phyloP scores from a whole-genome alignment of 2,888 invertebrate genomes.

The Clivina fossor region DNA sequence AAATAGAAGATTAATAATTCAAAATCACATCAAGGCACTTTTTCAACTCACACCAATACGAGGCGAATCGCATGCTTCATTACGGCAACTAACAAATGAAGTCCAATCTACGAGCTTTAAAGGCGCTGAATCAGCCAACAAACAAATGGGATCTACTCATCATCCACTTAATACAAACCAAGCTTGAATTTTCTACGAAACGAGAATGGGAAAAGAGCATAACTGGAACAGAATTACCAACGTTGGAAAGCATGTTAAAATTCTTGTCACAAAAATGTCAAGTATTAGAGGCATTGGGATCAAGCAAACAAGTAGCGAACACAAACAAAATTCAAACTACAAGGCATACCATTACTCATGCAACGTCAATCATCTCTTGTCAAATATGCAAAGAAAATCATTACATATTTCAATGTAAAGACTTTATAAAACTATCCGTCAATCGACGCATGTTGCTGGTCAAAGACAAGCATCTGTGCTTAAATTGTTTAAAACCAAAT shows the following conservation, averaged over 20 bases:
- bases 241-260: not conserved
- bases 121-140: constrained; percentile 36
- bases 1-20: constrained; percentile 34
- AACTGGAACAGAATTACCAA: not conserved
- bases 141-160: constrained; percentile 40
- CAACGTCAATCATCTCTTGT: not conserved
- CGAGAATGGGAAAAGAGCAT: constrained; percentile 39
- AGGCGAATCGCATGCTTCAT: not conserved
- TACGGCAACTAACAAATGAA: constrained; percentile 19
- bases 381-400: constrained; percentile 10
- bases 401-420: not conserved
- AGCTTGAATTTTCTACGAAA: constrained; percentile 39
- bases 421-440: constrained; percentile 1
- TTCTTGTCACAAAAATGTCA: not conserved
- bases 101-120: constrained; percentile 14
- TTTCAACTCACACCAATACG: constrained; percentile 28
- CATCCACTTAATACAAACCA: constrained; percentile 38
- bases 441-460: not conserved
- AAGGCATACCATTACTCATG: no score
- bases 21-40: constrained; percentile 31
- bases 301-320: constrained; percentile 24
- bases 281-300: constrained; percentile 15
- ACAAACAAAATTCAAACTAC: no score
- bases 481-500: constrained; percentile 14
- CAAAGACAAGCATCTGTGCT: constrained; percentile 3